Conservation (phyloP, 2,113 vertebrate species). For the Epinephelus fuscoguttatus region DNA sequence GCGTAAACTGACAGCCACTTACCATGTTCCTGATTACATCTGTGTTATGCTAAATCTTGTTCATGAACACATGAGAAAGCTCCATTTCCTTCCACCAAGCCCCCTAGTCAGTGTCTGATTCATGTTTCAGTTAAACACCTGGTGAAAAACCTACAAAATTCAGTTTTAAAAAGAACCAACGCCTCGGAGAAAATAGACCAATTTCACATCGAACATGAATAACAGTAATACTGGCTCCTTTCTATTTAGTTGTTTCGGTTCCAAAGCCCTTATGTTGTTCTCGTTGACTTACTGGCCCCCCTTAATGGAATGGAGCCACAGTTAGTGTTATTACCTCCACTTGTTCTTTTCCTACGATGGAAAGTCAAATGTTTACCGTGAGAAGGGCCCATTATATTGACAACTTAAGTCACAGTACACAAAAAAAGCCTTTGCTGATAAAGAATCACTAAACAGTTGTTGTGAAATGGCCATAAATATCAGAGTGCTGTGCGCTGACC, state of each 20-base stretch:
- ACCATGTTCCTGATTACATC: not conserved
- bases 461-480: not conserved
- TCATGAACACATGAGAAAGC: not conserved
- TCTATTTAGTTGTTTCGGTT: not conserved
- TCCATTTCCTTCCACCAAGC: not conserved
- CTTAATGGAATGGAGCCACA: not conserved
- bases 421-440: not conserved
- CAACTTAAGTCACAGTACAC: not conserved
- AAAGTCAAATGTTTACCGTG: not conserved
- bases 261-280: not conserved
- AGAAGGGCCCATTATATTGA: not conserved
- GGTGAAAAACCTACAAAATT: not conserved
- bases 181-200: not conserved
- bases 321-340: not conserved
- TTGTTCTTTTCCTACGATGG: not conserved
- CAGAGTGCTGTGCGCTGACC: not conserved
- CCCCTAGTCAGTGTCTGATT: not conserved
- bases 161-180: not conserved
- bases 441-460: not conserved
- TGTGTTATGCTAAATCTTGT: not conserved
- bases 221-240: not conserved
- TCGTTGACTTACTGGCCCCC: not conserved
- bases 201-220: not conserved
- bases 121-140: not conserved
- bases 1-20: not conserved